phyloP scores from a whole-genome alignment of 2,113 vertebrate genomes.

The Lycaon pictus region DNA sequence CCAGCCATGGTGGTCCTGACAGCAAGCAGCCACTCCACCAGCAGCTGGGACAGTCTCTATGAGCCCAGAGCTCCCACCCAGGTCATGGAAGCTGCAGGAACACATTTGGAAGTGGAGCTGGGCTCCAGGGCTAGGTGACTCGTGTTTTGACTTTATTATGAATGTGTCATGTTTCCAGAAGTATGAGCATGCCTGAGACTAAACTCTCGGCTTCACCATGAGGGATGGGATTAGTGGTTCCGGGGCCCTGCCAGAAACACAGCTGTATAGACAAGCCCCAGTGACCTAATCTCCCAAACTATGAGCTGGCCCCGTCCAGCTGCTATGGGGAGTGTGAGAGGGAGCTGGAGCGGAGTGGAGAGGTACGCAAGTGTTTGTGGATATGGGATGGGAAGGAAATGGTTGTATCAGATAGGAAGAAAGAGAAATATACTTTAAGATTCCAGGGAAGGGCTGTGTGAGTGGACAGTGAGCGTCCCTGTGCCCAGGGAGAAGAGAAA shows the following conservation, averaged over 20 bases:
- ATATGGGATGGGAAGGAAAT: not conserved
- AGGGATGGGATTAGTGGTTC: slow-evolving; percentile 43
- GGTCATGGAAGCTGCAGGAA: not conserved
- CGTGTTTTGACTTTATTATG: not conserved
- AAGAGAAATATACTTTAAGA: not conserved
- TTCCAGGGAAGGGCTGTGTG: not conserved
- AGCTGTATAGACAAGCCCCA: slow-evolving; percentile 55
- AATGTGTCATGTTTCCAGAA: slow-evolving; percentile 3
- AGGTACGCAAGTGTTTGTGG: not conserved
- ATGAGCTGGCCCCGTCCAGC: not conserved
- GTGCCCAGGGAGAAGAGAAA: not conserved
- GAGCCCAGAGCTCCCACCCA: not conserved
- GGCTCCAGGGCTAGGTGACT: not conserved
- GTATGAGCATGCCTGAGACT: not conserved
- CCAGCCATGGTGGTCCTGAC: not conserved
- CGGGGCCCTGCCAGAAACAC: slow-evolving; percentile 1
- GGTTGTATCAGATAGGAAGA: not conserved
- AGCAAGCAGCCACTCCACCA: too few relatives aligned
- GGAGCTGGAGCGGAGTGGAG: too few relatives aligned
- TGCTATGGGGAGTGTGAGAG: not conserved
- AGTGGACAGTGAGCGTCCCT: rapidly evolving
- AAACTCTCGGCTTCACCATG: not conserved
- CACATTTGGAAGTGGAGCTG: not conserved
- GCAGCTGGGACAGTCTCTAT: not conserved
- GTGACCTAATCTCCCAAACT: slow-evolving; percentile 44